Percentiles rank a stretch among this genome's conserved stretches.
phyloP scores from a whole-genome alignment of 2,113 vertebrate species.

The Bettongia penicillata region DNA sequence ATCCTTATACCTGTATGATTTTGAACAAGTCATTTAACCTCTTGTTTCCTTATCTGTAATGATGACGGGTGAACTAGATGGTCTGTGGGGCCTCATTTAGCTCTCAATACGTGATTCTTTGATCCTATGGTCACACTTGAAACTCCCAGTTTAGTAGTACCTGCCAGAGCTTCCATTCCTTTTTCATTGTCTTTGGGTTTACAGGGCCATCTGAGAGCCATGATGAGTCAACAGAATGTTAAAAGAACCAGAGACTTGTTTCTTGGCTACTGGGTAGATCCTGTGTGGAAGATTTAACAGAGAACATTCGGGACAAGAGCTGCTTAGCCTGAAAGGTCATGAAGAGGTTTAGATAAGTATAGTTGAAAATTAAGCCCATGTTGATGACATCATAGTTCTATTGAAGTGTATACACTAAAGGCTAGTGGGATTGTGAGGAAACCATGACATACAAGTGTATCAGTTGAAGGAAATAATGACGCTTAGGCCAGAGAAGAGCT shows the following conservation, averaged over 20 bases:
- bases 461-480: neutral
- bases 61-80: neutral
- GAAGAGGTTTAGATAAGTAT: neutral
- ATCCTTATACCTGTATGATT: neutral
- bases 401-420: neutral
- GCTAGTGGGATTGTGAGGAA: neutral
- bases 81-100: neutral
- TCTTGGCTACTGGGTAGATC: neutral
- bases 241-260: no score
- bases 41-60: neutral
- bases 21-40: neutral
- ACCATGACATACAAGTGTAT: neutral
- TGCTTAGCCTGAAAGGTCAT: neutral
- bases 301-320: no score
- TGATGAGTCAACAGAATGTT: no score
- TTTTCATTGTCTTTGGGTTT: no score
- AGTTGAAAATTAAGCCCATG: no score
- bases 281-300: neutral
- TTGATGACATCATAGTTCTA: no score
- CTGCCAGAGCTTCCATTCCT: neutral
- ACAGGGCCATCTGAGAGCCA: no score
- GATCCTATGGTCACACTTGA: neutral
- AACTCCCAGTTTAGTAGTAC: neutral
- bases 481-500: no score
- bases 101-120: neutral